phyloP scores from a whole-genome alignment of 1,140 invertebrate species.

The Cryptotermes secundus region DNA sequence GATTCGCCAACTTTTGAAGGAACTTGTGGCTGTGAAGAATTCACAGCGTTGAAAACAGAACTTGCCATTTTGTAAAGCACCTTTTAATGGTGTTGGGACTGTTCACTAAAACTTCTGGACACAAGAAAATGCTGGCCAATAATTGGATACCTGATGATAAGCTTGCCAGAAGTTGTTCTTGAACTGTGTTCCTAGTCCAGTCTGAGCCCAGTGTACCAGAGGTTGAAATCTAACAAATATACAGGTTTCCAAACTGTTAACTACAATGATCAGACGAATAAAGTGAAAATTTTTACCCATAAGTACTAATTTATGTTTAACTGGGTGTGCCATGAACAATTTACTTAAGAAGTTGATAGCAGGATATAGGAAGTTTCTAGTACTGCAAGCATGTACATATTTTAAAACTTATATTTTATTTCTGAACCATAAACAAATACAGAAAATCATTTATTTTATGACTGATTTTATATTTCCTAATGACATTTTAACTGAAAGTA shows the following conservation, averaged over 20 bases:
- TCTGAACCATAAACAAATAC: too few relatives aligned
- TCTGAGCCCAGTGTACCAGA: neutral
- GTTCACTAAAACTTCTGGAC: neutral
- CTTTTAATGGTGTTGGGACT: neutral
- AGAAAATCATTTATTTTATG: too few relatives aligned
- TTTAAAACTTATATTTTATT: too few relatives aligned
- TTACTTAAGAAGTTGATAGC: neutral
- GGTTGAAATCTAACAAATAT: neutral
- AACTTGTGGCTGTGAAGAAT: conserved; percentile 20
- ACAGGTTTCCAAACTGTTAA: neutral
- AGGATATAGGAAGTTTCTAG: neutral
- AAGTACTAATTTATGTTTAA: neutral
- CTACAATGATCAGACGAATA: too few relatives aligned
- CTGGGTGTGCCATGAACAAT: neutral
- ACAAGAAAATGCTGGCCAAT: neutral
- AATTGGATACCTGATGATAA: neutral
- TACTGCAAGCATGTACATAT: neutral
- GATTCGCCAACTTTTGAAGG: conserved; percentile 13
- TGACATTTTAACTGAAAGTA: too few relatives aligned
- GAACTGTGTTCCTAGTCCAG: neutral
- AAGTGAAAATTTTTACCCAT: neutral
- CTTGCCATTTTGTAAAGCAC: neutral
- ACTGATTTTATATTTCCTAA: too few relatives aligned
- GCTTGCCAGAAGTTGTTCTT: neutral
- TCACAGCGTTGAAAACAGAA: neutral